Conservation (phyloP, 1,140 invertebrate genomes). For the Cydia fagiglandana region DNA sequence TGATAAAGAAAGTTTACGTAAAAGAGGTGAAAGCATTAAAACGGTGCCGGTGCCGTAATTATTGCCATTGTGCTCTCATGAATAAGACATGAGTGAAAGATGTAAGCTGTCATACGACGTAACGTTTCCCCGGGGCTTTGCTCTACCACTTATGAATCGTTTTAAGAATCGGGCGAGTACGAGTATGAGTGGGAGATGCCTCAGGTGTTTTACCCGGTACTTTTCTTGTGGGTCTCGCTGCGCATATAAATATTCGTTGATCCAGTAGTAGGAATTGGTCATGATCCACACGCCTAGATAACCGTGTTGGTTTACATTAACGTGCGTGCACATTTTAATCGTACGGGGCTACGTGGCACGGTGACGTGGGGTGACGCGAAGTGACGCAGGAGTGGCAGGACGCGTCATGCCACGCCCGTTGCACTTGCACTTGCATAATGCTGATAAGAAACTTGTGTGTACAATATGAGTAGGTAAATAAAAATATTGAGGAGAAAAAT, state of each 20-base stretch:
- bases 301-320: neutral
- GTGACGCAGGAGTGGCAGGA: conserved; percentile 40
- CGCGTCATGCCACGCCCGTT: conserved; percentile 39
- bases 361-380: conserved; percentile 42
- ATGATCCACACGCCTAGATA: neutral
- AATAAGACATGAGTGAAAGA: conserved; percentile 60
- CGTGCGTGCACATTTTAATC: conserved; percentile 19
- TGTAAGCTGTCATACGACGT: conserved; percentile 52
- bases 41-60: conserved; percentile 45
- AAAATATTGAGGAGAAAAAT: no score
- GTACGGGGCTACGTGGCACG: conserved; percentile 33
- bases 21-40: conserved; percentile 58
- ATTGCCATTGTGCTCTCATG: conserved; percentile 56
- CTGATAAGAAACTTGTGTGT: conserved; percentile 33
- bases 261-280: neutral
- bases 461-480: neutral
- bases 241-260: neutral
- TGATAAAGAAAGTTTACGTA: conserved; percentile 57
- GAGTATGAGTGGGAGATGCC: neutral
- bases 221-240: no score
- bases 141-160: neutral
- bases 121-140: conserved; percentile 40
- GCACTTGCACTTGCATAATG: conserved; percentile 30
- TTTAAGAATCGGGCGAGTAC: neutral
- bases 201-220: no score